Evolutionary conservation across 2,888 invertebrate species (phyloP).

Genomic region (Uloborus plumipes): DNA sequence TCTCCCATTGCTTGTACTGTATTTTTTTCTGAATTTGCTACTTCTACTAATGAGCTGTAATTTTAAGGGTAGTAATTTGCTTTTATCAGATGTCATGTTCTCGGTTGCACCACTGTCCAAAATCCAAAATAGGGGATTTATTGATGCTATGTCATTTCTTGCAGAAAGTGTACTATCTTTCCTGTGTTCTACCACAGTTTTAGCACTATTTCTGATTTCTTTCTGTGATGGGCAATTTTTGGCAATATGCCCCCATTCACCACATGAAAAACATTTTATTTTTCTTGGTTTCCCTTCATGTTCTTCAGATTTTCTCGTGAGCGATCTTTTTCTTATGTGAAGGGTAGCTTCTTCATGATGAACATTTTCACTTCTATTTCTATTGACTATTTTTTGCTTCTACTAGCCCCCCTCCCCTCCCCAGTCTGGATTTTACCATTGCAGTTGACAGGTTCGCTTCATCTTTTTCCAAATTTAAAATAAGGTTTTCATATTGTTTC

Average conservation of each 20-base stretch:
- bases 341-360: not conserved
- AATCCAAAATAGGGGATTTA: not conserved
- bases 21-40: not conserved
- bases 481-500: not conserved
- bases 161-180: too few relatives aligned
- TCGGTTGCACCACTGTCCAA: slow-evolving; percentile 1
- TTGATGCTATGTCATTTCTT: too few relatives aligned
- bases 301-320: too few relatives aligned
- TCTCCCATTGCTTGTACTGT: not conserved
- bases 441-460: not conserved
- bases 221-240: too few relatives aligned
- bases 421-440: not conserved
- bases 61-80: not conserved
- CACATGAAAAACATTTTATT: too few relatives aligned
- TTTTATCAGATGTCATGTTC: not conserved
- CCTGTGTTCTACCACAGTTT: too few relatives aligned
- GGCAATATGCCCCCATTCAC: too few relatives aligned
- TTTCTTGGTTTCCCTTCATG: too few relatives aligned
- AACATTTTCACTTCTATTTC: not conserved
- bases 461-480: slow-evolving; percentile 13
- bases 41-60: not conserved
- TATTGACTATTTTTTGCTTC: not conserved
- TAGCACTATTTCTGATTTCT: too few relatives aligned
- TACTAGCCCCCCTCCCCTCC: too few relatives aligned
- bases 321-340: not conserved